Percentiles rank a stretch among this genome's conserved stretches.
Conservation (phyloP, 2,888 invertebrate genomes). For the Dryadula phaetusa region DNA sequence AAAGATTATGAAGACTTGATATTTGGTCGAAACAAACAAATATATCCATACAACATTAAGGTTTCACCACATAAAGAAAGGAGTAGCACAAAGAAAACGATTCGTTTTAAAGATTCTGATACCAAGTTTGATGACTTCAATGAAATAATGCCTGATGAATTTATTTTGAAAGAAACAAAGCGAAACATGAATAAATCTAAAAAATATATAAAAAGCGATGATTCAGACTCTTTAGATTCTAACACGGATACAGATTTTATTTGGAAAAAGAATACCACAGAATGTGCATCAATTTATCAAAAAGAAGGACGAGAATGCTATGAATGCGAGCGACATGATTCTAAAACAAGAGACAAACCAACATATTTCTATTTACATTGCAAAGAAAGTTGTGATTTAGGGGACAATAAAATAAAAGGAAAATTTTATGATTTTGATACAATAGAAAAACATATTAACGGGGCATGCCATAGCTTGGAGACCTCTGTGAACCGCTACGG, state of each 20-base stretch:
- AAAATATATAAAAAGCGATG: slow-evolving; percentile 46
- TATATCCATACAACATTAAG: slow-evolving; percentile 76
- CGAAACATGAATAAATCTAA: slow-evolving; percentile 42
- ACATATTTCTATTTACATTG: neutral
- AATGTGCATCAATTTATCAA: neutral
- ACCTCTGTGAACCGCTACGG: slow-evolving; percentile 64
- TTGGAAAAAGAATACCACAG: neutral
- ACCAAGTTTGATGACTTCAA: slow-evolving; percentile 42
- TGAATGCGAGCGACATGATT: neutral
- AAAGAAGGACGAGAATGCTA: neutral
- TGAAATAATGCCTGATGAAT: slow-evolving; percentile 43
- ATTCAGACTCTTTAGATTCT: slow-evolving; percentile 58
- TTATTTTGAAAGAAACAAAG: slow-evolving; percentile 43
- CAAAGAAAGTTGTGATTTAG: neutral
- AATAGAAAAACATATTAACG: slow-evolving; percentile 60
- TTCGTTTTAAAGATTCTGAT: slow-evolving; percentile 64
- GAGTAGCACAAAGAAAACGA: slow-evolving; percentile 60
- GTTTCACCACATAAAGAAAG: slow-evolving; percentile 70
- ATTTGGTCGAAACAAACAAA: slow-evolving; percentile 66
- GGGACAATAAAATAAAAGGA: neutral
- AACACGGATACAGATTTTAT: slow-evolving; percentile 6
- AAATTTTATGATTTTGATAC: slow-evolving; percentile 24
- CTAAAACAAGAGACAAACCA: neutral
- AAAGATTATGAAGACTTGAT: slow-evolving; percentile 71
- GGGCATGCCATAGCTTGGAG: slow-evolving; percentile 67